Conservation (phyloP, 2,113 vertebrate genomes). For the Poeciliopsis turrubarensis region DNA sequence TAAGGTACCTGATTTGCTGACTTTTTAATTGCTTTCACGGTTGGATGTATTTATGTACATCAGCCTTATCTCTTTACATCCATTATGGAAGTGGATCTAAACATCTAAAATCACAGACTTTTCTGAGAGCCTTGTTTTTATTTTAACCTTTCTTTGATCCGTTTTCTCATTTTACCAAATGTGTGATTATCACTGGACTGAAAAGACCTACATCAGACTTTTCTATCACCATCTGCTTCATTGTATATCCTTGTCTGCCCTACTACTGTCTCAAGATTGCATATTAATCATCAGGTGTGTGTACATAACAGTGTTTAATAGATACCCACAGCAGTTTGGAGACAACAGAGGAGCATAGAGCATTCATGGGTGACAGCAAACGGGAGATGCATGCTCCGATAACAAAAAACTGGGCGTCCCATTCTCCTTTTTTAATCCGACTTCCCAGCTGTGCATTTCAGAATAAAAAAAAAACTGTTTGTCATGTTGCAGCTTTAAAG, state of each 20-base stretch:
- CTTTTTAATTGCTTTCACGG: not conserved
- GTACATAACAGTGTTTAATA: conserved; percentile 57
- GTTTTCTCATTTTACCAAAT: conserved; percentile 47
- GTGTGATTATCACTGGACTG: conserved; percentile 61
- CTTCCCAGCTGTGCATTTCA: conserved; percentile 21
- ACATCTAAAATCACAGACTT: not conserved
- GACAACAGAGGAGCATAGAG: conserved; percentile 40
- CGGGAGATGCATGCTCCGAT: conserved; percentile 51
- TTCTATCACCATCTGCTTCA: conserved; percentile 45
- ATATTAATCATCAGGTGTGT: conserved; percentile 77
- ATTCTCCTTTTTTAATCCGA: conserved; percentile 32
- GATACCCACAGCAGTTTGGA: conserved; percentile 15
- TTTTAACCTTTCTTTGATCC: conserved; percentile 20
- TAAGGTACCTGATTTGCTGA: not conserved
- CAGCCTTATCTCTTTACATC: too few species aligned
- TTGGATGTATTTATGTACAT: not conserved
- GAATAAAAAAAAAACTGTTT: conserved; percentile 4
- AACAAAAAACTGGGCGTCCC: conserved; percentile 14
- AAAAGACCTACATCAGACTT: conserved; percentile 68
- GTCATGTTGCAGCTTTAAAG: not conserved
- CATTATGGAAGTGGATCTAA: not conserved
- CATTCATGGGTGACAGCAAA: conserved; percentile 41
- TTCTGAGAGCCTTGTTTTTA: not conserved
- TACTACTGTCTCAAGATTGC: conserved; percentile 37
- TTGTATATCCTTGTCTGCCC: conserved; percentile 24